Percentiles rank a stretch among this genome's conserved stretches.
phyloP scores from a whole-genome alignment of 2,113 vertebrate genomes.

The Hippoglossus stenolepis region DNA sequence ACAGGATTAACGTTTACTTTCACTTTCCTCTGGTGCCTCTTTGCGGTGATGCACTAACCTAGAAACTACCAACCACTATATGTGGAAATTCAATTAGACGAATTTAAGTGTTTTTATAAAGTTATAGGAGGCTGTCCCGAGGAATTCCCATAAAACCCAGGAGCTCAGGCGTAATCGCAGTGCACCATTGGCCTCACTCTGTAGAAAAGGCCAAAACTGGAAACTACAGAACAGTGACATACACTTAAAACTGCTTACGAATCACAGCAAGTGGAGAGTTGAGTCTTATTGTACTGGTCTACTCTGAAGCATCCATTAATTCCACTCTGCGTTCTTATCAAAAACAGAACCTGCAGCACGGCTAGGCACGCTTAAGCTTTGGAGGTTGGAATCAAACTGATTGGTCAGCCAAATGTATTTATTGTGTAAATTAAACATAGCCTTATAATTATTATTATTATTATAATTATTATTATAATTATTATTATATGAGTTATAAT shows the following conservation, averaged over 20 bases:
- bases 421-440: neutral
- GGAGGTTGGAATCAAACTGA: neutral
- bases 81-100: slow-evolving; percentile 86
- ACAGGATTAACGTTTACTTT: slow-evolving; percentile 56
- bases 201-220: slow-evolving; percentile 61
- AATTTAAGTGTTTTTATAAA: slow-evolving; percentile 86
- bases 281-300: slow-evolving; percentile 21
- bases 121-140: slow-evolving; percentile 82
- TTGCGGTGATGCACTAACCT: slow-evolving; percentile 75
- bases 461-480: neutral
- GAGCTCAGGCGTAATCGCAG: slow-evolving; percentile 65
- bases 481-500: too few species aligned
- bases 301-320: slow-evolving; percentile 26
- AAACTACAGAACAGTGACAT: slow-evolving; percentile 70
- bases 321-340: slow-evolving; percentile 17
- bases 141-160: slow-evolving; percentile 83
- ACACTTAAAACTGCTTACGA: slow-evolving; percentile 68
- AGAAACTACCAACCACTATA: slow-evolving; percentile 76
- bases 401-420: neutral
- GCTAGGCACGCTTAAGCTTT: neutral
- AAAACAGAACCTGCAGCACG: neutral
- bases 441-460: neutral
- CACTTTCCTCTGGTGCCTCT: slow-evolving; percentile 68
- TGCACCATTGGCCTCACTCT: slow-evolving; percentile 53
- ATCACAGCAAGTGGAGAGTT: slow-evolving; percentile 39